Base-by-base conservation (phyloP, 2,113 vertebrate species). In the Colaptes auratus region DNA sequence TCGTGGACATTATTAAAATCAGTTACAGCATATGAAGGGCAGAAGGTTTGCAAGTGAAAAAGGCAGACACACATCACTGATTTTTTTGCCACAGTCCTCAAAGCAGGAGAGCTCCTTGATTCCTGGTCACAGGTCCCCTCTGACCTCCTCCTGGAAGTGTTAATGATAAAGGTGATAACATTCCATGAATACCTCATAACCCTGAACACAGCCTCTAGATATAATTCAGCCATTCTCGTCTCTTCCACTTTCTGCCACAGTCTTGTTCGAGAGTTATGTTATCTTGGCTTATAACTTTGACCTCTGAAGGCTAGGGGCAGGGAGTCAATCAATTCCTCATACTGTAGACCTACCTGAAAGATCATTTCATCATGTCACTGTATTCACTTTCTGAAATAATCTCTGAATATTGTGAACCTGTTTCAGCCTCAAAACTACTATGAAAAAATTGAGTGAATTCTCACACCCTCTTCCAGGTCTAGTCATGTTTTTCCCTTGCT, bases 251-350 rank as follows among this genome's bases (percentile, higher is more conserved):
- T 86, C 80, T 95, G 55, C 70, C 1, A 1, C 25, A 77, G 67
- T 61, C 78, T 83, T 75, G 31, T 60, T 82, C 67, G 65, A 91
- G 91, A 89, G 82, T 75, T 86, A 36, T 30, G 39, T 75, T 97
- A 89, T 88, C 79, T 87, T 80, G 89, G 63, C 48, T 93, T 83
- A 96, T 91, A 91, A 88, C 52, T 69, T 83, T 86, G 92, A 94
- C 90, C 86, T 94, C 27, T 89, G 72, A 81, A 93, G 82, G 65
- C 76, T 39, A 4, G 42, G 75, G 78, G 72, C 84, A 96, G 0
- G 6, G 39, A 96, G 91, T 95, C 86, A 93, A 96, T 95, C 76
- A 96, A 63, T 95, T 91, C 87, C 75, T 94, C 82, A 48, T 80
- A 86, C 65, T 79, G 88, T 39, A 95, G 60, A 92, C n/a, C 52